These are phyloP conservation scores for Prinia subflava DNA, from an alignment of 2,113 vertebrate species.

Conservation along the genomic window DNA sequence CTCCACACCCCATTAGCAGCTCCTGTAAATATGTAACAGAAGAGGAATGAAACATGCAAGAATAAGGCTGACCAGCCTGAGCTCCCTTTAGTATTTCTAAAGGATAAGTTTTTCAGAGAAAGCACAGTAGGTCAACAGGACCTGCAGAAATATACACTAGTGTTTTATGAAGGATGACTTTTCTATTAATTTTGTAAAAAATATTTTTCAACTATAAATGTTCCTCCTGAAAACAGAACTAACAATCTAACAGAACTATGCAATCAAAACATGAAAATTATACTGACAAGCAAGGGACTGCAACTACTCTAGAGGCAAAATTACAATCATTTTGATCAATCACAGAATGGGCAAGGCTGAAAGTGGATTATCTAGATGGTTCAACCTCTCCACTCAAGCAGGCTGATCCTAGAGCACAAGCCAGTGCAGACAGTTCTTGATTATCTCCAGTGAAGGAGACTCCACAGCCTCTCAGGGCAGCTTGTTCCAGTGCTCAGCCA, in stretches of 20 bases:
- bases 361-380: not conserved
- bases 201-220: not conserved
- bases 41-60: not conserved
- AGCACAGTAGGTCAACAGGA: not conserved
- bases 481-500: not conserved
- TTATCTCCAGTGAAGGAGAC: not conserved
- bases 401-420: not conserved
- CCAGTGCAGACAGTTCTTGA: not conserved
- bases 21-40: not conserved
- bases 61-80: not conserved
- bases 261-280: not conserved
- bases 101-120: not conserved
- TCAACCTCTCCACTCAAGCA: not conserved
- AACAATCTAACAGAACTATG: no score
- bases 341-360: not conserved
- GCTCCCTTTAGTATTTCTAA: not conserved
- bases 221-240: not conserved
- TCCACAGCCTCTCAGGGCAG: not conserved
- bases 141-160: not conserved
- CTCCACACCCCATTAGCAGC: not conserved
- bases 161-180: rapidly evolving
- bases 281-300: not conserved
- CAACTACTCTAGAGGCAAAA: not conserved
- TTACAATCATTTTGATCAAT: not conserved
- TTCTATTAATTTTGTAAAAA: not conserved